Conservation (phyloP, 2,797 vertebrate genomes). For the Coregonus ussuriensis region DNA sequence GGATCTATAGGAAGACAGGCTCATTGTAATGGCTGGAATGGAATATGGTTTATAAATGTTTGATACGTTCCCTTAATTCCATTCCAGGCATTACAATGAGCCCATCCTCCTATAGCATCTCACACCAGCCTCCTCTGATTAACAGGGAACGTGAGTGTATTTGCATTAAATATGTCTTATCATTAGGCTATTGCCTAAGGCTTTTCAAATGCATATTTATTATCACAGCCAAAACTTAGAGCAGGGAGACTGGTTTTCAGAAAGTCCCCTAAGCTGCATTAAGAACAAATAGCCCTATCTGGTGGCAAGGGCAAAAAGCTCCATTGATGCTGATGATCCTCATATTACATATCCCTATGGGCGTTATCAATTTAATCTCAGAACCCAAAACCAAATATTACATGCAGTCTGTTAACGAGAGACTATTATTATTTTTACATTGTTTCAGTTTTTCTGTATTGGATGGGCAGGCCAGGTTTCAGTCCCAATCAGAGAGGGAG, state of each 20-base stretch:
- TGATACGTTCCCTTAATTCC: too few species aligned
- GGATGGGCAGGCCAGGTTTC: too few species aligned
- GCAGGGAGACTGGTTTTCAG: too few species aligned
- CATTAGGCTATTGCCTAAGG: background rate
- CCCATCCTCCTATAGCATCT: too few species aligned
- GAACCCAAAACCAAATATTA: background rate
- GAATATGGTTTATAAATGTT: too few species aligned
- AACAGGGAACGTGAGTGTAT: background rate
- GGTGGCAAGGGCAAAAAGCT: background rate
- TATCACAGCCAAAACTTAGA: background rate
- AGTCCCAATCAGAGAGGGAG: background rate
- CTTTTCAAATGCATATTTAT: background rate
- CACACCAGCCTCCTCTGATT: too few species aligned
- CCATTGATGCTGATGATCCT: background rate
- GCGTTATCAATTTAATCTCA: background rate
- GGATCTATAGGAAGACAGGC: too few species aligned
- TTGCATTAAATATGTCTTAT: background rate
- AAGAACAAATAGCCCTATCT: background rate
- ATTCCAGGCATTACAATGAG: too few species aligned
- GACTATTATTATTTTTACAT: background rate
- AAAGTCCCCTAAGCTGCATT: background rate
- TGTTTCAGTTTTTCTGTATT: background rate
- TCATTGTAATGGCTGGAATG: too few species aligned
- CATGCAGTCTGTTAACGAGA: background rate
- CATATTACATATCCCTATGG: background rate